Evolutionary conservation across 2,888 invertebrate genomes (phyloP), one percentile per base, ranked within the genome.

Genomic region (Agriotes lineatus): DNA sequence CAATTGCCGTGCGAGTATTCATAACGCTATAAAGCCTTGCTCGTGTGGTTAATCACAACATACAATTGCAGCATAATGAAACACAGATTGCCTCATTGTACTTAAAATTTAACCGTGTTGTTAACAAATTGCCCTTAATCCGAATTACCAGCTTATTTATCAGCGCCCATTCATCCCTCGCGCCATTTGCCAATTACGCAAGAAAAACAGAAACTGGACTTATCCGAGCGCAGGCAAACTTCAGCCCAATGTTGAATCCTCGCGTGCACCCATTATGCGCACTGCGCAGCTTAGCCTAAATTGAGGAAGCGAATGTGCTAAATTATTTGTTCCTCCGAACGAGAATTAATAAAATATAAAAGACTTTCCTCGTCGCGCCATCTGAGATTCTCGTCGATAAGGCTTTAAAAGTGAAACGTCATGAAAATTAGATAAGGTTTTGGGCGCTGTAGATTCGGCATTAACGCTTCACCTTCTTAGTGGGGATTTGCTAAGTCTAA

Each of bases 251-350:
- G 37, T 12, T 35, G 2, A n/a, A n/a, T n/a, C n/a, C n/a, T n/a
- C n/a, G n/a, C n/a, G n/a, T n/a, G n/a, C n/a, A n/a, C n/a, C n/a
- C n/a, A n/a, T n/a, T n/a, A n/a, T n/a, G n/a, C n/a, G n/a, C n/a
- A 25, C 25, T 25, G 25, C 25, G 25, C 7, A 25, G 25, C 22
- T 48, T 48, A 48, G 5, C 19, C 6, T 10, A 48, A 42, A 48
- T 48, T 25, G 20, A 12, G n/a, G 14, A 12, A 2, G 20, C n/a
- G 6, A 16, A 45, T 9, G 18, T 48, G 12, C 9, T 48, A 22
- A 48, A 48, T 48, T 48, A 48, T 48, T 48, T 48, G 19, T 48
- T 48, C 14, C n/a, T 48, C 6, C 48, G 25, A n/a, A 48, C 48
- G 2, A 2, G 48, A 6, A 12, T 48, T 48, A 48, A 48, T 48